These are phyloP conservation scores for Apamea epomidion DNA, from an alignment of 2,888 invertebrate genomes.

Conservation along the genomic window DNA sequence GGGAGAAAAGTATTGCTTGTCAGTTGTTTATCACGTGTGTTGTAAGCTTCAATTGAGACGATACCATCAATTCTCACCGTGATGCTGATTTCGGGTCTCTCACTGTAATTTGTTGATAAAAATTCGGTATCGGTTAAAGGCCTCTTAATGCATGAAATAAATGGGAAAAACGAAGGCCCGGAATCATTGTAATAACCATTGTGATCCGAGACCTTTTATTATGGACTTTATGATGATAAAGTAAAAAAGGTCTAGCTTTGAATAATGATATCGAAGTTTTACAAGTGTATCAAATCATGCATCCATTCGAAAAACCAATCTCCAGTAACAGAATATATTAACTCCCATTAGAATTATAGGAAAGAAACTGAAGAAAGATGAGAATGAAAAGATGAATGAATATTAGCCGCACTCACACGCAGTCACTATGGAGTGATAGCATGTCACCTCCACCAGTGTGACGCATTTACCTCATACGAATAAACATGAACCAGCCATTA, in stretches of 20 bases:
- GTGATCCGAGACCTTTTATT: too few species aligned
- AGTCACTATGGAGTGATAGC: too few species aligned
- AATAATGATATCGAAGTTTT: too few species aligned
- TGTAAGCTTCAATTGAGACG: constrained; percentile 42
- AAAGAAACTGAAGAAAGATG: too few species aligned
- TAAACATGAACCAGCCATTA: constrained; percentile 41
- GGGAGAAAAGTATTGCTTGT: constrained; percentile 50
- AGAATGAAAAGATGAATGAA: too few species aligned
- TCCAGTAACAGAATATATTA: too few species aligned
- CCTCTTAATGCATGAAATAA: background rate
- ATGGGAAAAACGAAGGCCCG: background rate
- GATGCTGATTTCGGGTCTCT: constrained; percentile 14
- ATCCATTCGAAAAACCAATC: too few species aligned
- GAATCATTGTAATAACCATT: background rate
- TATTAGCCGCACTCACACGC: too few species aligned
- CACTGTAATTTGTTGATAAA: constrained; percentile 16
- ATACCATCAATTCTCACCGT: constrained; percentile 47
- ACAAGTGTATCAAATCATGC: too few species aligned
- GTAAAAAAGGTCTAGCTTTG: too few species aligned
- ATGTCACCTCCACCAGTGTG: background rate
- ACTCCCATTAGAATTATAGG: too few species aligned
- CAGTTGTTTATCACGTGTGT: constrained; percentile 53
- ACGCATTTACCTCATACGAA: constrained; percentile 6
- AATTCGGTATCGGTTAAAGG: background rate
- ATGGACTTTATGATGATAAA: too few species aligned